Conservation (phyloP, 2,888 invertebrate genomes). For the Chydorus sphaericus region DNA sequence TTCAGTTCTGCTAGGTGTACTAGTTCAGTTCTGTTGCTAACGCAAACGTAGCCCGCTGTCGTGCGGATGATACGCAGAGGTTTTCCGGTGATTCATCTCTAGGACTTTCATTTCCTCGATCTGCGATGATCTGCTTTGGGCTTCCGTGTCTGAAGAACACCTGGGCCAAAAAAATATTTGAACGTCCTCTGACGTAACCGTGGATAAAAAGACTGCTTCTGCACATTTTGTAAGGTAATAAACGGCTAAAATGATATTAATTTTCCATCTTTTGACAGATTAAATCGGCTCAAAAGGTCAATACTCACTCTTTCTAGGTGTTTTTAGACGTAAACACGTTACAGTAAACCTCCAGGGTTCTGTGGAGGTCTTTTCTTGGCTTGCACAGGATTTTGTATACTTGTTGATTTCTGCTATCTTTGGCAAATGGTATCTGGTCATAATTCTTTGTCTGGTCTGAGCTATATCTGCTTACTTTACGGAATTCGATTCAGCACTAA, state of each 20-base stretch:
- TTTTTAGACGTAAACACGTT: slow-evolving; percentile 1
- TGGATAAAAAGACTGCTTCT: slow-evolving; percentile 18
- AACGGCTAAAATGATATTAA: slow-evolving; percentile 18
- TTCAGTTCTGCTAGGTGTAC: slow-evolving; percentile 16
- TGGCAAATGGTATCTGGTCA: slow-evolving; percentile 17
- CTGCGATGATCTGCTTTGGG: slow-evolving; percentile 17
- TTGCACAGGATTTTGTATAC: slow-evolving; percentile 16
- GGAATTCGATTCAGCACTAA: too few relatives aligned
- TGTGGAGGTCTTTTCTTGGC: slow-evolving; percentile 10
- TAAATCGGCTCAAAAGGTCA: slow-evolving; percentile 20
- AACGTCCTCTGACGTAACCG: slow-evolving; percentile 18
- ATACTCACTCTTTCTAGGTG: slow-evolving; percentile 20
- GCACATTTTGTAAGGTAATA: slow-evolving; percentile 20
- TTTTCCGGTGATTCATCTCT: slow-evolving; percentile 19
- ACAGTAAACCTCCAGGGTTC: not conserved
- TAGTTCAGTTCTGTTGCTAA: slow-evolving; percentile 19
- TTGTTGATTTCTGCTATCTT: slow-evolving; percentile 13
- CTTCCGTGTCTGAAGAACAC: slow-evolving; percentile 16
- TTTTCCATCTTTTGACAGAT: slow-evolving; percentile 13
- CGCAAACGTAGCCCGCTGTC: slow-evolving; percentile 20
- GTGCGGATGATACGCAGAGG: slow-evolving; percentile 19
- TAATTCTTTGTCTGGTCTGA: slow-evolving; percentile 15
- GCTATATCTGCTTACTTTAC: too few relatives aligned
- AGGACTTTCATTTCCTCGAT: slow-evolving; percentile 17
- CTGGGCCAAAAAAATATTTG: slow-evolving; percentile 15